A percentile compares a stretch with the other conserved stretches of the same genome.
phyloP scores from a whole-genome alignment of 2,888 invertebrate genomes.

The Tenthredo notha region DNA sequence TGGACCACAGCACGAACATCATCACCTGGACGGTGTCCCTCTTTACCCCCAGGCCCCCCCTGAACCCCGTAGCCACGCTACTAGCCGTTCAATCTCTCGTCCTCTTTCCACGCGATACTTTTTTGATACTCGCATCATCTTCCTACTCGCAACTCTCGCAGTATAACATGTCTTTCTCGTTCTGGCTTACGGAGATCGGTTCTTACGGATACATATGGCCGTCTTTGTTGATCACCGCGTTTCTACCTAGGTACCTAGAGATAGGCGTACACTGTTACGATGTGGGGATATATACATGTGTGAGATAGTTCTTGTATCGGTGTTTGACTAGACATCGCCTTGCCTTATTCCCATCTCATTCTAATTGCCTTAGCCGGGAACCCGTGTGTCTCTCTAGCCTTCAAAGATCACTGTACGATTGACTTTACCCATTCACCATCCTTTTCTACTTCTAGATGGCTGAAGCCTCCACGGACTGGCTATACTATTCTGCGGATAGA shows the following conservation, averaged over 20 bases:
- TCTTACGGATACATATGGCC: conserved; percentile 54
- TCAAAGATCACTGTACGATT: conserved; percentile 48
- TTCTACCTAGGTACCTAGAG: not conserved
- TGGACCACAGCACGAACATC: conserved; percentile 47
- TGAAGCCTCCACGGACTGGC: not conserved
- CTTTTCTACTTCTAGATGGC: conserved; percentile 18
- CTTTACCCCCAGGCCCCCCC: not conserved
- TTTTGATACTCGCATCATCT: conserved; percentile 45
- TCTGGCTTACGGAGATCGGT: conserved; percentile 47
- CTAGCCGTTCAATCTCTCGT: conserved; percentile 40
- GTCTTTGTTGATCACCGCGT: conserved; percentile 35
- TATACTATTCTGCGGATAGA: conserved; percentile 5
- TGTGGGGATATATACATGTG: not conserved
- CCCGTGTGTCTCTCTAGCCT: conserved; percentile 40
- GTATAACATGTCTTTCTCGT: conserved; percentile 54
- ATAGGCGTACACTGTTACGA: not conserved
- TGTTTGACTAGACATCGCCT: conserved; percentile 49
- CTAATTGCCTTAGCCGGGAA: conserved; percentile 37
- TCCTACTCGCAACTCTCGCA: conserved; percentile 41
- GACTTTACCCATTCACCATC: conserved; percentile 47
- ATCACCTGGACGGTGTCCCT: conserved; percentile 43
- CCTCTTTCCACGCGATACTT: conserved; percentile 43
- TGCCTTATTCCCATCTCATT: conserved; percentile 42
- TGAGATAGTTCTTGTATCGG: not conserved
- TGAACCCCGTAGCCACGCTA: not conserved